Percentiles rank a stretch among this genome's conserved stretches.
Conservation (phyloP, 2,797 vertebrate genomes). For the Hydrocynus forskahlii region DNA sequence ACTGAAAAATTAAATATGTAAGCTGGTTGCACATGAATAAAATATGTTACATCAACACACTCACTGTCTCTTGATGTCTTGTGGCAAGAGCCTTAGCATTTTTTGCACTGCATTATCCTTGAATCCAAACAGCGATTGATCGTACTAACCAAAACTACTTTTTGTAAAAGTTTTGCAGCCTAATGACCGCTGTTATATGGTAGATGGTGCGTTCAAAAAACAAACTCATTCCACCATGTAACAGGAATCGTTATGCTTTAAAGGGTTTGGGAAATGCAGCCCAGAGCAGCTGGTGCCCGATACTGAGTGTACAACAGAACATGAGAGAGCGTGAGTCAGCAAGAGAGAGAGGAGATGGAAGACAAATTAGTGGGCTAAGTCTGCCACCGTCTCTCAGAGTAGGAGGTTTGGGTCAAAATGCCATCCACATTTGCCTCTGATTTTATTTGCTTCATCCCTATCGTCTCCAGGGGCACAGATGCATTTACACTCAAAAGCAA, state of each 20-base stretch:
- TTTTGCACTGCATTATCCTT: not conserved
- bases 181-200: constrained; percentile 6
- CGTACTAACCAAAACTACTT: not conserved
- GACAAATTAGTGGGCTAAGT: not conserved
- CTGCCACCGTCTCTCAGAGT: constrained; percentile 16
- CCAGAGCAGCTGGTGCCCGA: constrained; percentile 13
- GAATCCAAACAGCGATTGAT: not conserved
- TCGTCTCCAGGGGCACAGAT: not conserved
- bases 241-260: constrained; percentile 11
- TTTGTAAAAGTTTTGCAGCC: not conserved
- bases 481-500: not conserved
- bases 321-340: constrained; percentile 15
- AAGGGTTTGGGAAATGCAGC: constrained; percentile 8
- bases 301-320: not conserved
- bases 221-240: constrained; percentile 8
- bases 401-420: constrained; percentile 14
- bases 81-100: not conserved
- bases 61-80: no score
- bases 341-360: not conserved
- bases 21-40: not conserved
- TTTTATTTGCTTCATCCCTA: not conserved
- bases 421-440: constrained; percentile 5
- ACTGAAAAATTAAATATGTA: not conserved
- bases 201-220: not conserved
- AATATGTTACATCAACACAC: not conserved